Percentiles rank a stretch among this genome's conserved stretches.
Evolutionary conservation across 2,888 invertebrate genomes (phyloP).

Genomic region (Plagodis dolabraria): DNA sequence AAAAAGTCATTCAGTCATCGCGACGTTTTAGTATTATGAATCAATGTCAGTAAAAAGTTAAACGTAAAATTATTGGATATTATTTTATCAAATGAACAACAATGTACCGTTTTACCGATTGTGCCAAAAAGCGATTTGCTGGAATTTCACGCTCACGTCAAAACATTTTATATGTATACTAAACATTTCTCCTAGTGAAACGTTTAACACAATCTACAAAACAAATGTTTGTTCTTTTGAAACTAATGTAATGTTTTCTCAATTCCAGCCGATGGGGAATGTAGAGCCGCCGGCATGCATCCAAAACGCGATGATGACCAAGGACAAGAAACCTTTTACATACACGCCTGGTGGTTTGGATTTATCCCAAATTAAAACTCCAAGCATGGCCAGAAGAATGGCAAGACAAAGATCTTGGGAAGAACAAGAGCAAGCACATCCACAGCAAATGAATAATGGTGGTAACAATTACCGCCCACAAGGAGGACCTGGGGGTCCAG

Average conservation of each 20-base stretch:
- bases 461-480: slow-evolving; percentile 57
- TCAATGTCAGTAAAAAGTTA: too few relatives aligned
- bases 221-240: slow-evolving; percentile 19
- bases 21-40: too few relatives aligned
- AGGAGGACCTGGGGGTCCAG: slow-evolving; percentile 55
- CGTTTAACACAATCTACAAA: slow-evolving; percentile 24
- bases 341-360: slow-evolving; percentile 97
- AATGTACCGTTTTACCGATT: too few relatives aligned
- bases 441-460: slow-evolving; percentile 55
- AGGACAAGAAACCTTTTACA: slow-evolving; percentile 98
- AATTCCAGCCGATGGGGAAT: slow-evolving; percentile 75
- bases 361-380: slow-evolving; percentile 94
- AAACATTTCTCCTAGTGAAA: slow-evolving; percentile 21
- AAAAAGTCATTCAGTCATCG: too few relatives aligned
- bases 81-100: too few relatives aligned
- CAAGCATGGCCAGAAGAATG: slow-evolving; percentile 93
- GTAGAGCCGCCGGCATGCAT: slow-evolving; percentile 94
- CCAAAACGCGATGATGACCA: slow-evolving; percentile 97
- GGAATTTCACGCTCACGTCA: slow-evolving; percentile 10
- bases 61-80: too few relatives aligned
- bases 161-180: slow-evolving; percentile 15
- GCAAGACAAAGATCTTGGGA: slow-evolving; percentile 86
- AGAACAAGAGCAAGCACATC: slow-evolving; percentile 79
- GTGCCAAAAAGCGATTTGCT: too few relatives aligned
- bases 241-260: slow-evolving; percentile 29